These are phyloP conservation scores for Scotopteryx bipunctaria DNA, from an alignment of 2,888 invertebrate species.

Conservation along the genomic window DNA sequence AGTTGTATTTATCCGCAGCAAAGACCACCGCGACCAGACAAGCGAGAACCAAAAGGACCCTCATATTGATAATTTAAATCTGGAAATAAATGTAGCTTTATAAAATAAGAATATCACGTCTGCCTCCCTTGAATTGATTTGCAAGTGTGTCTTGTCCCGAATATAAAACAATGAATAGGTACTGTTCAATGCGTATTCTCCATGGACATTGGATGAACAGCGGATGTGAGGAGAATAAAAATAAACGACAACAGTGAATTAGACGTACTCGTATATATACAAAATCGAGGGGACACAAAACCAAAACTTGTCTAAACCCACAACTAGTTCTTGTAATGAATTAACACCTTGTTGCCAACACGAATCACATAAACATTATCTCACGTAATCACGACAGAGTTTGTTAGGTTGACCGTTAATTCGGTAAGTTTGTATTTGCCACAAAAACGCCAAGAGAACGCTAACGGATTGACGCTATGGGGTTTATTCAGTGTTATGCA, in stretches of 20 bases:
- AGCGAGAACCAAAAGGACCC: constrained; percentile 56
- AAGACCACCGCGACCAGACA: constrained; percentile 61
- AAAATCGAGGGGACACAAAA: constrained; percentile 9
- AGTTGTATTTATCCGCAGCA: constrained; percentile 83
- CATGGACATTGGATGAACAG: constrained; percentile 50
- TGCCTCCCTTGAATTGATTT: constrained; percentile 39
- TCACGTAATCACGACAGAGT: constrained; percentile 42
- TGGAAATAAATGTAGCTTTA: constrained; percentile 43
- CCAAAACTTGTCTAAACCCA: constrained; percentile 10
- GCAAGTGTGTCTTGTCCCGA: constrained; percentile 43
- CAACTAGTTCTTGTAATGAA: constrained; percentile 19
- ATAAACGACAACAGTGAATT: constrained; percentile 20
- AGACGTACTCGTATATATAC: constrained; percentile 26
- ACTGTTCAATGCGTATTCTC: constrained; percentile 46
- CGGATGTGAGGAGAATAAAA: constrained; percentile 56
- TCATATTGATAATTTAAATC: constrained; percentile 57
- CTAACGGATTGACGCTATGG: constrained; percentile 46
- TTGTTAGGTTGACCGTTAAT: no score
- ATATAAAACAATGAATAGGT: constrained; percentile 45
- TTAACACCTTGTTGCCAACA: constrained; percentile 26
- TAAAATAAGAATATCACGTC: constrained; percentile 39
- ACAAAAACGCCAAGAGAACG: background rate
- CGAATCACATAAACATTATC: constrained; percentile 42
- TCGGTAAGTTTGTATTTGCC: background rate
- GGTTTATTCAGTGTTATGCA: constrained; percentile 52